phyloP scores from a whole-genome alignment of 2,888 invertebrate genomes.

The Cancer borealis region DNA sequence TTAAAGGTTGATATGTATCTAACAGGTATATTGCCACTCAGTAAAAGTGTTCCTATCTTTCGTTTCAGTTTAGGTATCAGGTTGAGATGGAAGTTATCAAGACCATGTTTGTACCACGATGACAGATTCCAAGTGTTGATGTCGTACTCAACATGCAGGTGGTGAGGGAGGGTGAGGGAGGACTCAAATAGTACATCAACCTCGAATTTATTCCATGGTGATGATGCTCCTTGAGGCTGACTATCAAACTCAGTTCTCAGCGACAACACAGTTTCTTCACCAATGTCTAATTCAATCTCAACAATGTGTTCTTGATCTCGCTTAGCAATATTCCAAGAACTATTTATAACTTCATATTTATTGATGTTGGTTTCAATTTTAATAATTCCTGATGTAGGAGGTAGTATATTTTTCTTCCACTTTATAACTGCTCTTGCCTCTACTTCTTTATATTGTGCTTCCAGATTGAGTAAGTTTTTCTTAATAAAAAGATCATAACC shows the following conservation, averaged over 20 bases:
- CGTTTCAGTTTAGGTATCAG: conserved; percentile 11
- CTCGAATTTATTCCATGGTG: conserved; percentile 37
- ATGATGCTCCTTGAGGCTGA: conserved; percentile 23
- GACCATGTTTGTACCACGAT: conserved; percentile 54
- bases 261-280: conserved; percentile 5
- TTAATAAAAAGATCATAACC: conserved; percentile 13
- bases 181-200: conserved; percentile 59
- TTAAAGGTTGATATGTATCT: conserved; percentile 48
- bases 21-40: conserved; percentile 58
- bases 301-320: neutral
- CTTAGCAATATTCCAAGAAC: conserved; percentile 53
- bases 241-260: conserved; percentile 28
- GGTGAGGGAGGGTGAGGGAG: conserved; percentile 55
- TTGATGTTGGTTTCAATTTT: conserved; percentile 57
- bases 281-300: conserved; percentile 28
- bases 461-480: conserved; percentile 47
- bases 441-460: conserved; percentile 41
- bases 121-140: neutral
- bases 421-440: conserved; percentile 30
- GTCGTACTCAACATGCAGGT: conserved; percentile 45
- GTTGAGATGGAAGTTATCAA: conserved; percentile 60
- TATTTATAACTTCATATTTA: conserved; percentile 56
- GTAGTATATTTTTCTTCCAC: neutral
- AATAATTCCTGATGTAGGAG: conserved; percentile 31
- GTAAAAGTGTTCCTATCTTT: conserved; percentile 32